Conservation (phyloP, 1,140 invertebrate species). For the Piezodorus guildinii region DNA sequence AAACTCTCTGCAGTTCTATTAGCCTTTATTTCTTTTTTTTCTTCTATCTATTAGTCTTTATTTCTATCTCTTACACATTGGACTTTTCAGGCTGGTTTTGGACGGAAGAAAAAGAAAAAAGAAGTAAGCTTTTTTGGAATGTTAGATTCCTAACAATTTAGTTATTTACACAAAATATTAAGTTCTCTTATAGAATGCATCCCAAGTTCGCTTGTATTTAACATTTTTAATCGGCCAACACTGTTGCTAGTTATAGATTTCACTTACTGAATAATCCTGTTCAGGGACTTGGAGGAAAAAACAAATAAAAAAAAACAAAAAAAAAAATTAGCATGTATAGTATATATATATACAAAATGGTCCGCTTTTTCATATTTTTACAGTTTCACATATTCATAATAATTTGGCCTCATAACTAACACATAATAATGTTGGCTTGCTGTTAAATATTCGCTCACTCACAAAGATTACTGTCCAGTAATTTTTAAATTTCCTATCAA, state of each 20-base stretch:
- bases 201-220: conserved; percentile 19
- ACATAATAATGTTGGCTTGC: no score
- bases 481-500: no score
- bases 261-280: background rate
- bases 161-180: conserved; percentile 18
- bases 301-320: no score
- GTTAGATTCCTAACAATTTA: conserved; percentile 19
- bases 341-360: no score
- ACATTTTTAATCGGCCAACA: conserved; percentile 6
- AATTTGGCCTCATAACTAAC: no score
- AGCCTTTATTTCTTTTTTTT: conserved; percentile 22
- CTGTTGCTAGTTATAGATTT: conserved; percentile 7
- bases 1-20: background rate
- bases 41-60: conserved; percentile 37
- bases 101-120: conserved; percentile 92
- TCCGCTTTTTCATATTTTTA: no score
- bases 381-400: no score
- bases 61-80: conserved; percentile 35
- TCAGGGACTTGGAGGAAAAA: no score
- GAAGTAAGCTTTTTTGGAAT: conserved; percentile 60
- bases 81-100: conserved; percentile 60
- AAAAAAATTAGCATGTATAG: no score
- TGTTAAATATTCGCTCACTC: no score
- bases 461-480: no score
- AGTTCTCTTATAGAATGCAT: conserved; percentile 18